Conservation (phyloP, 2,888 invertebrate genomes). For the Keiferia lycopersicella region DNA sequence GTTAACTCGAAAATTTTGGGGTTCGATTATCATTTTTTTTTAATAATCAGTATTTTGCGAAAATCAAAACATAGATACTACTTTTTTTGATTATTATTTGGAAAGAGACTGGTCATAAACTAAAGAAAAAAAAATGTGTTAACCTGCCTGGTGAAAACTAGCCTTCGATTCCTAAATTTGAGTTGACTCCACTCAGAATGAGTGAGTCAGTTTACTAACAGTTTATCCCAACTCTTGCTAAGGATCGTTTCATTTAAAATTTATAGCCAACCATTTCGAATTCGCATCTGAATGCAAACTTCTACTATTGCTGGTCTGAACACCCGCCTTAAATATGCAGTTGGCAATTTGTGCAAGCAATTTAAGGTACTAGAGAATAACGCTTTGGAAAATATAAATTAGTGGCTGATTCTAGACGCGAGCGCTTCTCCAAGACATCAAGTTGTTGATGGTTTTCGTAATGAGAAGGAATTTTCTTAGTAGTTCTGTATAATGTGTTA, state of each 20-base stretch:
- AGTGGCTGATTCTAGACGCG: slow-evolving; percentile 10
- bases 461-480: background rate
- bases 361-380: slow-evolving; percentile 19
- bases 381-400: slow-evolving; percentile 19
- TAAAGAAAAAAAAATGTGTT: background rate
- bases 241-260: slow-evolving; percentile 51
- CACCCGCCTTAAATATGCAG: slow-evolving; percentile 47
- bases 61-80: too few relatives aligned
- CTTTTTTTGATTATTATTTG: too few relatives aligned
- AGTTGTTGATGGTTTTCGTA: background rate
- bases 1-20: too few relatives aligned
- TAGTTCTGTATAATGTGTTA: background rate
- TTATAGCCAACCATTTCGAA: slow-evolving; percentile 54
- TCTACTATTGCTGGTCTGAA: slow-evolving; percentile 39
- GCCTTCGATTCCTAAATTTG: too few relatives aligned
- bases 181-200: background rate
- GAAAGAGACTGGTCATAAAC: too few relatives aligned
- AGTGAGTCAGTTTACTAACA: background rate
- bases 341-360: slow-evolving; percentile 40
- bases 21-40: too few relatives aligned
- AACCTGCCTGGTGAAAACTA: too few relatives aligned
- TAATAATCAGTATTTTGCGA: too few relatives aligned
- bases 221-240: background rate
- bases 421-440: slow-evolving; percentile 12
- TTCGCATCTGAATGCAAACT: slow-evolving; percentile 50